Evolutionary conservation across 2,888 invertebrate species (phyloP).

Genomic region (Amphimallon solstitiale): DNA sequence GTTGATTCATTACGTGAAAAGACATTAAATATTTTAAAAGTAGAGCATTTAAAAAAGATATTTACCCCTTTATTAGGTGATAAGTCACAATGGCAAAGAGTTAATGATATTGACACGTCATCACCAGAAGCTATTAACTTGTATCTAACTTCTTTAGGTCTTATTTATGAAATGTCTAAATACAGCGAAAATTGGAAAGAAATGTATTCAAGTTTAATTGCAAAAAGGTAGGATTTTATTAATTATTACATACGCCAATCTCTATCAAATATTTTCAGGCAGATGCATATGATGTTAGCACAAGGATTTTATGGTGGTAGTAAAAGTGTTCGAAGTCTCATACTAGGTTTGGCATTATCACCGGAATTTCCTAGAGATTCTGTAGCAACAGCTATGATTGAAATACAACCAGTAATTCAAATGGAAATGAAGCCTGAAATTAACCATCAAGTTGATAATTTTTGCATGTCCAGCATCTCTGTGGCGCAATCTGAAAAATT

Average conservation of each 20-base stretch:
- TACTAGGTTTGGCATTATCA: conserved; percentile 58
- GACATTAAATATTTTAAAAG: conserved; percentile 61
- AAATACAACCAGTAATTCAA: conserved; percentile 48
- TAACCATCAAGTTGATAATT: conserved; percentile 42
- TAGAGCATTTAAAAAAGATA: conserved; percentile 60
- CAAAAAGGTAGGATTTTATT: conserved; percentile 52
- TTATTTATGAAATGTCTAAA: conserved; percentile 64
- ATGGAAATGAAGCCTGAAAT: conserved; percentile 32
- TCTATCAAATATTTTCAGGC: conserved; percentile 48
- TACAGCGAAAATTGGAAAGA: conserved; percentile 63
- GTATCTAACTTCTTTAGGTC: conserved; percentile 64
- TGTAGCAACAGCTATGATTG: conserved; percentile 52
- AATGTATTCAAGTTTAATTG: conserved; percentile 60
- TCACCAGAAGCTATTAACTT: conserved; percentile 62
- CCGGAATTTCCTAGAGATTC: conserved; percentile 50
- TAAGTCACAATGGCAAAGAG: conserved; percentile 46
- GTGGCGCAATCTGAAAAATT: conserved; percentile 56
- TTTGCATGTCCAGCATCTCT: conserved; percentile 53
- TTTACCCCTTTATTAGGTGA: conserved; percentile 61
- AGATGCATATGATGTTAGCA: conserved; percentile 65
- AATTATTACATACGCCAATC: neutral
- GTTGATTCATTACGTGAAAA: conserved; percentile 55
- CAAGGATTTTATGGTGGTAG: conserved; percentile 64
- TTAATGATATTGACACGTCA: conserved; percentile 49
- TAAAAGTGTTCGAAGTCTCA: conserved; percentile 60